Evolutionary conservation across 2,113 vertebrate species (phyloP), one percentile per base, ranked within the genome.

Genomic region (Micromys minutus): DNA sequence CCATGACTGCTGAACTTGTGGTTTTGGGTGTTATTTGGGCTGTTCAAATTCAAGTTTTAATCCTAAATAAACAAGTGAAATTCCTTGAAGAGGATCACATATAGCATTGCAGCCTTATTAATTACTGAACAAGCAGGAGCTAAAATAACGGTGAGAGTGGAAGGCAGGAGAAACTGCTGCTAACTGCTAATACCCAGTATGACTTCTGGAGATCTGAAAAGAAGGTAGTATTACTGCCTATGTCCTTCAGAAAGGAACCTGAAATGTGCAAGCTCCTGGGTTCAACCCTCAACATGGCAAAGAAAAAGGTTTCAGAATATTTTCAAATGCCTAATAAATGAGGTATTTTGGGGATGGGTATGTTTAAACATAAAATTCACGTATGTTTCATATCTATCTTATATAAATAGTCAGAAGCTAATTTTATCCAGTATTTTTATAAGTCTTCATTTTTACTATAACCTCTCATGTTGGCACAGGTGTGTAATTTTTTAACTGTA

Each of bases 1-100:
- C 3, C 59, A 88, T 17, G 16, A 89, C 63, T 87, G 0, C 65
- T 90, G 36, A 94, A 92, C 17, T 96, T 50, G 55, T 24, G 67
- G 59, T 39, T 90, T 55, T 79, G 17, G 89, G 12, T 76, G 85
- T 88, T 81, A 72, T 84, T 94, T 88, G 92, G 52, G 59, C 90
- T 92, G 52, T 11, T 96, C 92, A 96, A 93, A 96, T 88, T 24
- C 21, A 93, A 96, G 26, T 65, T 92, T 93, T 75, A 93, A 95
- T 85, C 2, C 39, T 72, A 96, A 87, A 94, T 65, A 59, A 65
- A 59, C 52, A 61, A 84, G 72, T 86, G 13, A 89, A 91, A 87
- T 61, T 77, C 39, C 47, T 50, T 91, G 42, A 92, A 95, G 63
- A 34, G 22, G 47, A 74, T 79, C 69, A 91, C 3, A 86, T 2